Percentiles rank a stretch among this genome's conserved stretches.
Conservation (phyloP, 2,888 invertebrate species). For the Lepidochrysops patricia region DNA sequence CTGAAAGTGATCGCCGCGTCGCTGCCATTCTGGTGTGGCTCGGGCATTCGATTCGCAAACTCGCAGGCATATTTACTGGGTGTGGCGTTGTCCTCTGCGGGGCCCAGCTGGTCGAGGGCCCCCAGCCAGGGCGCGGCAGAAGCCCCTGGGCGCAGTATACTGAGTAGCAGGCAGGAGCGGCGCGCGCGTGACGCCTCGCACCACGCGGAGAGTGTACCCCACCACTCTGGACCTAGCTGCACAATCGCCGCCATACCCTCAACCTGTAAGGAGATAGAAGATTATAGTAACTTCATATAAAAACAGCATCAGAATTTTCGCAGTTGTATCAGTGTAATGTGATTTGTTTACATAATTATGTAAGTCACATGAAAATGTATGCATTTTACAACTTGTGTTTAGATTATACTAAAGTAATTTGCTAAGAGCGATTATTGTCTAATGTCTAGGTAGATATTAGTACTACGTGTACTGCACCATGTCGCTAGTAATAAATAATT, state of each 20-base stretch:
- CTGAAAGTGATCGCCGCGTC: no score
- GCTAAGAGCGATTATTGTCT: no score
- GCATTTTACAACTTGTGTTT: no score
- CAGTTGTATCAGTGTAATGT: background rate
- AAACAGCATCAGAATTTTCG: background rate
- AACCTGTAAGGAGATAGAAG: constrained; percentile 57
- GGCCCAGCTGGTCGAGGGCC: constrained; percentile 83
- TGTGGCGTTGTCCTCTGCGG: constrained; percentile 71
- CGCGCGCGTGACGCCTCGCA: constrained; percentile 79
- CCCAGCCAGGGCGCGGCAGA: constrained; percentile 92
- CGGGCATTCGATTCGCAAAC: no score
- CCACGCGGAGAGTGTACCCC: constrained; percentile 95
- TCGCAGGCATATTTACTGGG: constrained; percentile 35
- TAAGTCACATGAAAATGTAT: no score
- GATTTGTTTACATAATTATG: no score
- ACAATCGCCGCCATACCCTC: constrained; percentile 95
- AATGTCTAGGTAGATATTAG: no score
- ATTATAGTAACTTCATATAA: background rate
- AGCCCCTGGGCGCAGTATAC: constrained; percentile 85
- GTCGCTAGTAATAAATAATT: no score
- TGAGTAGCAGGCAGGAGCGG: constrained; percentile 90
- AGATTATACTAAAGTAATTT: no score
- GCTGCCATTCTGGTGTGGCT: no score
- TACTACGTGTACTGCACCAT: no score
- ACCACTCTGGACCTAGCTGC: constrained; percentile 89